Percentiles rank a stretch among this genome's conserved stretches.
phyloP scores from a whole-genome alignment of 2,888 invertebrate genomes.

The Rhorus exstirpatorius region DNA sequence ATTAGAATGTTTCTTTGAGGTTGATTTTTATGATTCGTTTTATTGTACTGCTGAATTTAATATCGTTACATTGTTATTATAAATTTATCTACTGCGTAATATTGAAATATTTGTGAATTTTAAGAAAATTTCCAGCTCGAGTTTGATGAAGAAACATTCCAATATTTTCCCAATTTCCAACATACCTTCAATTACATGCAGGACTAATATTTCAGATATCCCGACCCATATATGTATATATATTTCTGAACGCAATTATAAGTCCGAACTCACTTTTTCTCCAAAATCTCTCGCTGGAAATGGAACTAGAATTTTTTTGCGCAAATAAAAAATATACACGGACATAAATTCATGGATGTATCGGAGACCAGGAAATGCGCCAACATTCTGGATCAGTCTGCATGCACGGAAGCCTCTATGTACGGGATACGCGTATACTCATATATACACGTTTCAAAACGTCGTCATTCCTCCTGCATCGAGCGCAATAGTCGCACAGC shows the following conservation, averaged over 20 bases:
- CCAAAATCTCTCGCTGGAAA: slow-evolving; percentile 4
- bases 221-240: too few relatives aligned
- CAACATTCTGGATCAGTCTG: slow-evolving; percentile 52
- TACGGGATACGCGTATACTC: slow-evolving; percentile 25
- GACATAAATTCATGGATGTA: slow-evolving; percentile 24
- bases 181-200: too few relatives aligned
- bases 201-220: too few relatives aligned
- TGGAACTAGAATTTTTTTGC: slow-evolving; percentile 12
- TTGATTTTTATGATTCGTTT: too few relatives aligned
- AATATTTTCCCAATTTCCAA: too few relatives aligned
- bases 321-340: slow-evolving; percentile 7
- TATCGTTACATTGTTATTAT: too few relatives aligned
- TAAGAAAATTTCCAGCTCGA: too few relatives aligned
- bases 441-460: slow-evolving; percentile 49
- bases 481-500: slow-evolving; percentile 33
- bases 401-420: slow-evolving; percentile 26
- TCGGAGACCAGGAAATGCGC: slow-evolving; percentile 27
- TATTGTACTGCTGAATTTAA: too few relatives aligned
- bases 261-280: neutral
- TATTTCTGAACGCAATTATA: neutral
- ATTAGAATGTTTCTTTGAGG: too few relatives aligned
- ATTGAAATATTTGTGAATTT: too few relatives aligned
- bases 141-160: too few relatives aligned
- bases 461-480: slow-evolving; percentile 54
- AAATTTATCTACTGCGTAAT: too few relatives aligned